These are phyloP conservation scores for Cephus nigrinus DNA, from an alignment of 2,888 invertebrate genomes.

Conservation along the genomic window DNA sequence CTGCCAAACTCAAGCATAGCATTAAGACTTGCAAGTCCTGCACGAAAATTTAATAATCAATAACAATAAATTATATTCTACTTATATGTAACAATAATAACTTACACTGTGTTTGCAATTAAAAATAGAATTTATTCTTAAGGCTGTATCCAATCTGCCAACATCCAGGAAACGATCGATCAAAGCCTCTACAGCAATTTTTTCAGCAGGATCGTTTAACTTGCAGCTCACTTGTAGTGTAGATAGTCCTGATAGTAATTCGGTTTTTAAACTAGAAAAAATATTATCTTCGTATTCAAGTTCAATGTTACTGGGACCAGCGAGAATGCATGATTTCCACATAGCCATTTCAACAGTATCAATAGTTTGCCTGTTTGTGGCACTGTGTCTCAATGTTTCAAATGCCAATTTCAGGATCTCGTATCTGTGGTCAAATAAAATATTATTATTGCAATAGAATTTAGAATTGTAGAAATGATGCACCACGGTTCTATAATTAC, in stretches of 20 bases:
- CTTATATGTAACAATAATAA: neutral
- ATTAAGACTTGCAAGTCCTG: conserved; percentile 72
- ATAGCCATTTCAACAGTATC: conserved; percentile 61
- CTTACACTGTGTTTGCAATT: conserved; percentile 56
- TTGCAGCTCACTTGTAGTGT: conserved; percentile 45
- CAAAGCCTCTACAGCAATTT: conserved; percentile 53
- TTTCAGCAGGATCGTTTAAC: conserved; percentile 45
- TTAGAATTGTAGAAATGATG: neutral
- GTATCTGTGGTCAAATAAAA: conserved; percentile 36
- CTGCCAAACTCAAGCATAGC: conserved; percentile 74
- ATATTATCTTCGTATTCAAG: conserved; percentile 29
- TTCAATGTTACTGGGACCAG: conserved; percentile 52
- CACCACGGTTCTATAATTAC: conserved; percentile 26
- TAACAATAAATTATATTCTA: neutral
- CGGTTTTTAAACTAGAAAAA: conserved; percentile 55
- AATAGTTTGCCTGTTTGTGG: conserved; percentile 45
- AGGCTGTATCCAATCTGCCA: conserved; percentile 72
- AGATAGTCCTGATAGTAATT: conserved; percentile 48
- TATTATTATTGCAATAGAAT: neutral
- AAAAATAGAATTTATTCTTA: conserved; percentile 68
- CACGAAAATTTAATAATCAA: conserved; percentile 10
- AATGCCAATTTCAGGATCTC: conserved; percentile 55
- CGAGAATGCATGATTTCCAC: conserved; percentile 63
- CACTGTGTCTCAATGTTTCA: conserved; percentile 49
- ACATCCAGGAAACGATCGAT: conserved; percentile 70